These are phyloP conservation scores for Unio pictorum DNA, from an alignment of 2,888 invertebrate species.

Conservation along the genomic window DNA sequence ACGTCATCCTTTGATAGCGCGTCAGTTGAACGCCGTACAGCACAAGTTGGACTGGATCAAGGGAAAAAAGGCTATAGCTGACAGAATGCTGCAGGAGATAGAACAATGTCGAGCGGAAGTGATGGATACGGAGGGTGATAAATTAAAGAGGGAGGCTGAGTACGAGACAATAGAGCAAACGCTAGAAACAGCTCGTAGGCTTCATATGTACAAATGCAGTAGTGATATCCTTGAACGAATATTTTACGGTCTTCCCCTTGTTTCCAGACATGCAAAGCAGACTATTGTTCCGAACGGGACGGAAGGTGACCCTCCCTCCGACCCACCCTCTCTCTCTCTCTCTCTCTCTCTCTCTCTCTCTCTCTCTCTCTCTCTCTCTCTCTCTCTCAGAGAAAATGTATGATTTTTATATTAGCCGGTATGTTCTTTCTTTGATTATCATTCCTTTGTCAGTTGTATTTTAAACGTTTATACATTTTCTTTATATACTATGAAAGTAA, in stretches of 20 bases:
- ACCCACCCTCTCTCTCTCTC: too few relatives aligned
- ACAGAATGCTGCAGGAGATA: conserved; percentile 43
- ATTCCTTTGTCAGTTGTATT: background rate
- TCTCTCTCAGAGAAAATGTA: too few relatives aligned
- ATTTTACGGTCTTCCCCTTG: conserved; percentile 59
- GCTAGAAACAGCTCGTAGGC: conserved; percentile 50
- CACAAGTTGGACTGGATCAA: conserved; percentile 56
- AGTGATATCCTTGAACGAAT: conserved; percentile 61
- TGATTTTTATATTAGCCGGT: too few relatives aligned
- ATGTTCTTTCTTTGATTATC: too few relatives aligned
- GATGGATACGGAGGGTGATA: conserved; percentile 31
- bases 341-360: too few relatives aligned
- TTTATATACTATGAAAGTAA: too few relatives aligned
- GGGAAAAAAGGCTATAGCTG: conserved; percentile 42
- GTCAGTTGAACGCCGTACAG: conserved; percentile 44
- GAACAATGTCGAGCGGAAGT: conserved; percentile 29
- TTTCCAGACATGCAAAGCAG: conserved; percentile 29
- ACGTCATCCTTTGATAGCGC: conserved; percentile 46
- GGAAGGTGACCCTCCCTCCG: conserved; percentile 15
- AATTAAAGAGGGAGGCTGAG: conserved; percentile 39
- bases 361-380: too few relatives aligned
- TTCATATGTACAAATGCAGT: conserved; percentile 57
- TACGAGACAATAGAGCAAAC: conserved; percentile 42
- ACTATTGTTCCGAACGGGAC: conserved; percentile 31
- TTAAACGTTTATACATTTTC: background rate